A percentile compares a stretch with the other conserved stretches of the same genome.
phyloP scores from a whole-genome alignment of 1,140 invertebrate genomes.

The Lethocerus indicus region DNA sequence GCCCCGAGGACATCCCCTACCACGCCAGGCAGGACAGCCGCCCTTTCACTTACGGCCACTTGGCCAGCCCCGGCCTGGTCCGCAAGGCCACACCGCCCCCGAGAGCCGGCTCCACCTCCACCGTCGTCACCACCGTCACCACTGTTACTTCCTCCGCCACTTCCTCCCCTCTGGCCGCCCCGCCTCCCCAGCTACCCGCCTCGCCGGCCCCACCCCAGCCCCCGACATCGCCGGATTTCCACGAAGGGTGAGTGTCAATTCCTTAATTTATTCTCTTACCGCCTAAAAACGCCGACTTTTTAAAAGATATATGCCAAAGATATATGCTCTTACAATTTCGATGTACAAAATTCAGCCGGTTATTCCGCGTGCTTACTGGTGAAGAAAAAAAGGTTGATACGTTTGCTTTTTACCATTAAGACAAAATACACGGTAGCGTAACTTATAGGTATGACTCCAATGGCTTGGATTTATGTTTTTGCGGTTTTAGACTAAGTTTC shows the following conservation, averaged over 20 bases:
- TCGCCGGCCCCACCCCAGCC: constrained; percentile 2
- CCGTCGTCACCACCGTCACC: constrained; percentile 19
- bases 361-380: too few relatives aligned
- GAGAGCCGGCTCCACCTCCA: constrained; percentile 2
- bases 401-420: too few relatives aligned
- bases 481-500: too few relatives aligned
- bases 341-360: too few relatives aligned
- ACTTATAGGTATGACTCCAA: too few relatives aligned
- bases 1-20: constrained; percentile 59
- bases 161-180: too few relatives aligned
- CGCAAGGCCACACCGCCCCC: constrained; percentile 38
- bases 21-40: constrained; percentile 63
- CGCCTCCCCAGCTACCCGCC: not conserved
- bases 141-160: too few relatives aligned
- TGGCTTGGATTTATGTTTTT: too few relatives aligned
- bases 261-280: not conserved
- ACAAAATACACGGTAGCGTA: too few relatives aligned
- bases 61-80: constrained; percentile 56
- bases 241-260: constrained; percentile 26
- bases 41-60: constrained; percentile 64
- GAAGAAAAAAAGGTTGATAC: too few relatives aligned
- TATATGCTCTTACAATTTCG: too few relatives aligned
- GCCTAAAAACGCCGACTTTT: not conserved
- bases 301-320: too few relatives aligned
- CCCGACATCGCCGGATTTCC: constrained; percentile 25